Conservation (phyloP, 2,113 vertebrate genomes). For the Romanogobio albipinnatus region DNA sequence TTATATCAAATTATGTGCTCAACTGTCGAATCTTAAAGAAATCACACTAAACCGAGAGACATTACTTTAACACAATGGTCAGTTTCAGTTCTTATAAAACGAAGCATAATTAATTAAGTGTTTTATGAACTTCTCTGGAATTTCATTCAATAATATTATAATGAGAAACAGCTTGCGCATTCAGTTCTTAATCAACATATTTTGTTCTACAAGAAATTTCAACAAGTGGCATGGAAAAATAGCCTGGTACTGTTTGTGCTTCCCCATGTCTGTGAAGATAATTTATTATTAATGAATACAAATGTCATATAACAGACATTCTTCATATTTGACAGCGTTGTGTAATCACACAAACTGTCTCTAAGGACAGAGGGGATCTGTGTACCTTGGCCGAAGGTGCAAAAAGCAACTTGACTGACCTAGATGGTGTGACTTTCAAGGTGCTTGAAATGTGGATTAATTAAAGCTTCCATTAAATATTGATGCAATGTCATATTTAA, state of each 20-base stretch:
- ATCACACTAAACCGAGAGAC: background rate
- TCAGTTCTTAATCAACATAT: background rate
- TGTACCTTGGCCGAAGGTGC: constrained; percentile 50
- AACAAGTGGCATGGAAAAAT: background rate
- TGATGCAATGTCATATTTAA: background rate
- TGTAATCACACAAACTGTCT: constrained; percentile 30
- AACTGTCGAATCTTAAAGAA: background rate
- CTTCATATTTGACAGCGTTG: constrained; percentile 18
- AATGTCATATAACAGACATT: background rate
- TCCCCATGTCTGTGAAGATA: background rate
- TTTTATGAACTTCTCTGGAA: background rate
- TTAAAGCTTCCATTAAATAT: constrained; percentile 32
- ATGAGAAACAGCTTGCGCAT: background rate
- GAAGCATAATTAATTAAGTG: background rate
- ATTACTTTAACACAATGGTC: background rate
- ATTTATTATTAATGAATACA: constrained; percentile 1
- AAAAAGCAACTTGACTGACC: constrained; percentile 3
- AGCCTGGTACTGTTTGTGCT: background rate
- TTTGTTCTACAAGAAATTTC: background rate
- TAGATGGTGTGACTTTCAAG: constrained; percentile 5
- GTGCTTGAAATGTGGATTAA: background rate
- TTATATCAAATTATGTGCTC: background rate
- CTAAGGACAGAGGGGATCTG: constrained; percentile 7
- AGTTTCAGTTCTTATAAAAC: background rate
- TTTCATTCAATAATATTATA: background rate